Evolutionary conservation across 1,140 invertebrate species (phyloP).

Genomic region (Drosophila lini): DNA sequence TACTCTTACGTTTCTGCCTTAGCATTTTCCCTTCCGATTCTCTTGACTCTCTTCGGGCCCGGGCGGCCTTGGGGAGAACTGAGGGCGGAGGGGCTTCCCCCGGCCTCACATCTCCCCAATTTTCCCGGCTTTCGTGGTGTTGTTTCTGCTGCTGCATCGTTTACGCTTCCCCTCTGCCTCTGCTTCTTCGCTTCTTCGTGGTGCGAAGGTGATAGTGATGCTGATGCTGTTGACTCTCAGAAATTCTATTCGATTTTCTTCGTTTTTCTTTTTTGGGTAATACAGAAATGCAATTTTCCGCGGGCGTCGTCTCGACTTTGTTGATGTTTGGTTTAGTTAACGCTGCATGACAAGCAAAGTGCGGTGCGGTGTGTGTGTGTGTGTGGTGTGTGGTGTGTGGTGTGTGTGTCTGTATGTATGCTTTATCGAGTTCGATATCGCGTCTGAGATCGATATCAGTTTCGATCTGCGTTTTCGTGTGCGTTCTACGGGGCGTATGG

Average conservation of each 20-base stretch:
- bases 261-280: conserved; percentile 45
- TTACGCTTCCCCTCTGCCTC: conserved; percentile 25
- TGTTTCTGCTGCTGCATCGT: conserved; percentile 25
- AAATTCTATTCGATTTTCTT: conserved; percentile 2
- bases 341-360: conserved; percentile 79
- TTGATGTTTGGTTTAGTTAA: conserved; percentile 74
- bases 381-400: not conserved
- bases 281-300: conserved; percentile 84
- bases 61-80: not conserved
- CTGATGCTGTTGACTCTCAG: conserved; percentile 20
- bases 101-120: not conserved
- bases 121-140: conserved; percentile 14
- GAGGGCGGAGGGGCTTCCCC: not conserved
- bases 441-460: not conserved
- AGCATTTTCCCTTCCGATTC: conserved; percentile 12
- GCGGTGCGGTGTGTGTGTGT: conserved; percentile 48
- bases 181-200: conserved; percentile 10
- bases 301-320: conserved; percentile 80
- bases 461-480: conserved; percentile 3
- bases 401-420: conserved; percentile 17
- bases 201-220: conserved; percentile 33
- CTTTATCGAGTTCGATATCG: not conserved
- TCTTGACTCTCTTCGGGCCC: conserved; percentile 17
- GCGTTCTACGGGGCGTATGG: conserved; percentile 50
- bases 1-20: conserved; percentile 37